phyloP scores from a whole-genome alignment of 2,888 invertebrate species.

The Pteria penguin region DNA sequence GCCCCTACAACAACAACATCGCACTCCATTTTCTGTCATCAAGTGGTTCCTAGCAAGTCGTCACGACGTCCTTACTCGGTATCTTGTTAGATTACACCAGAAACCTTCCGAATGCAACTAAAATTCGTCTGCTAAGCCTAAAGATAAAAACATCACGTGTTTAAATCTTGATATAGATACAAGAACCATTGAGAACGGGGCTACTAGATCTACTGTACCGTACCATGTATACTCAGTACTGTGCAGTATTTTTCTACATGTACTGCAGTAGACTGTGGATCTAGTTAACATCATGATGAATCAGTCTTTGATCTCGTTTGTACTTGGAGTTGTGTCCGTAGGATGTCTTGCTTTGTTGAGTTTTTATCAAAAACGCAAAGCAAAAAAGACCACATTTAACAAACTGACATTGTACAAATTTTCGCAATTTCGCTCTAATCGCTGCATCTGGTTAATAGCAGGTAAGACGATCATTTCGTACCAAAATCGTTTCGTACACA shows the following conservation, averaged over 20 bases:
- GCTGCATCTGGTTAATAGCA: slow-evolving; percentile 58
- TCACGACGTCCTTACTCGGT: neutral
- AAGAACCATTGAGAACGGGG: no score
- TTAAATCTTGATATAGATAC: no score
- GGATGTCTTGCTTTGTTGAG: neutral
- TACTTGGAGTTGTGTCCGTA: neutral
- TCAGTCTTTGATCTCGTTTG: neutral
- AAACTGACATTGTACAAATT: slow-evolving; percentile 53
- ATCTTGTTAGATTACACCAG: neutral
- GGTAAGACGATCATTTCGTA: slow-evolving; percentile 37
- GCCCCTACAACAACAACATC: slow-evolving; percentile 78
- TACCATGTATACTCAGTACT: no score
- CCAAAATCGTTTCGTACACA: no score
- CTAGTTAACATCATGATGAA: no score
- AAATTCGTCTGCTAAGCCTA: neutral
- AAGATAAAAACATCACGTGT: neutral
- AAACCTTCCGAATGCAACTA: neutral
- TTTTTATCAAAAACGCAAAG: neutral
- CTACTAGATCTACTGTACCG: no score
- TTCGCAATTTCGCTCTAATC: slow-evolving; percentile 54
- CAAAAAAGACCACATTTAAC: neutral
- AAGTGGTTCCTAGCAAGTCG: no score
- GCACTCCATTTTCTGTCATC: slow-evolving; percentile 18
- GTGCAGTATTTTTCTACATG: no score
- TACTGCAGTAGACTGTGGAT: no score